These are phyloP conservation scores for Chrysodeixis includens DNA, from an alignment of 2,888 invertebrate species.

Conservation along the genomic window DNA sequence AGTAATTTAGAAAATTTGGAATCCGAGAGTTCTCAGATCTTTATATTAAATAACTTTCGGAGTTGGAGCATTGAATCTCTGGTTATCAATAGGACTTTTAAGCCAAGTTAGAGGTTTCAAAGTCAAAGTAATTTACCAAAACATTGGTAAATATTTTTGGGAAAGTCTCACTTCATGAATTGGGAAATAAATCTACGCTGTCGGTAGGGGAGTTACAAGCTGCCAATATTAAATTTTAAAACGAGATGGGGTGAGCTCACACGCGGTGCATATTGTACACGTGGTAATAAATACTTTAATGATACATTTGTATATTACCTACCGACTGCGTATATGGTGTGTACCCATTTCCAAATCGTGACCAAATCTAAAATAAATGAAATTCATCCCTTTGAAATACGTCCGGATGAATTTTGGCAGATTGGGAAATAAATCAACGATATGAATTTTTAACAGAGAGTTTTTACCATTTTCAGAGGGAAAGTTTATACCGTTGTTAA, in stretches of 20 bases:
- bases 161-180: conserved; percentile 14
- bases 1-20: conserved; percentile 26
- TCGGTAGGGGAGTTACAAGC: conserved; percentile 16
- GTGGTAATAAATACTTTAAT: conserved; percentile 18
- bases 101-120: conserved; percentile 14
- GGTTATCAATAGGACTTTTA: conserved; percentile 9
- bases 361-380: conserved; percentile 27
- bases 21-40: conserved; percentile 10
- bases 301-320: conserved; percentile 9
- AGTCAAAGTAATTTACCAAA: conserved; percentile 23
- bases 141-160: neutral
- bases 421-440: conserved; percentile 46
- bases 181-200: conserved; percentile 23
- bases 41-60: conserved; percentile 14
- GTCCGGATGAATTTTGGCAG: conserved; percentile 25
- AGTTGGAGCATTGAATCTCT: conserved; percentile 16
- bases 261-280: conserved; percentile 5
- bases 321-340: no score
- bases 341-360: conserved; percentile 15
- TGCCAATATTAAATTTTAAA: conserved; percentile 47
- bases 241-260: conserved; percentile 14
- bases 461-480: conserved; percentile 23
- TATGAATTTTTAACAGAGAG: conserved; percentile 30
- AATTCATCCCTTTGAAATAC: conserved; percentile 27
- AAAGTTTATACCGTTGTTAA: conserved; percentile 43